Evolutionary conservation across 92 coral and sea anemone species (phyloP).

Genomic region (Phenganax stokvisi): DNA sequence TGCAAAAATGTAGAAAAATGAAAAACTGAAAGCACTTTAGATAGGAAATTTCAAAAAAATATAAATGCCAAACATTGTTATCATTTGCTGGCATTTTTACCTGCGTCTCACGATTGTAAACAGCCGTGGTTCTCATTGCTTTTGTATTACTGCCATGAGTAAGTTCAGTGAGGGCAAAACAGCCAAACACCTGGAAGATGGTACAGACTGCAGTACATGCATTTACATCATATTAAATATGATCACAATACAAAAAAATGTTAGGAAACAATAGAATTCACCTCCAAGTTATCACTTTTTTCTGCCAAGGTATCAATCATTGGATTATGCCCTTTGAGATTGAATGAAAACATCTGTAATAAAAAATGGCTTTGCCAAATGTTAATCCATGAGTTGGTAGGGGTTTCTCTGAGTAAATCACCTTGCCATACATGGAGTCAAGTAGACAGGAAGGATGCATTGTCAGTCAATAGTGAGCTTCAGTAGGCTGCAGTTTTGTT

Average conservation of each 20-base stretch:
- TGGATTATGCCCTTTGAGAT: slow-evolving; percentile 64
- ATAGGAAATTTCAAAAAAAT: too few relatives aligned
- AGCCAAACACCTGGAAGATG: slow-evolving; percentile 68
- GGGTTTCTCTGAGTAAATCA: too few relatives aligned
- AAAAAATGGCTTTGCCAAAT: neutral
- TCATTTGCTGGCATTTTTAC: slow-evolving; percentile 37
- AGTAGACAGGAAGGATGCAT: too few relatives aligned
- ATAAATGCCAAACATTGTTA: too few relatives aligned
- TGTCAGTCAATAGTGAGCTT: too few relatives aligned
- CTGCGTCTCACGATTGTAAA: slow-evolving; percentile 63
- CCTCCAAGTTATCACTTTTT: slow-evolving; percentile 68
- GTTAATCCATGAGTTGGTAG: neutral
- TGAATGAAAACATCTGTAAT: slow-evolving; percentile 72
- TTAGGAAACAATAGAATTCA: slow-evolving; percentile 12
- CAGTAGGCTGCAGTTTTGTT: too few relatives aligned
- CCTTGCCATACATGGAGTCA: too few relatives aligned
- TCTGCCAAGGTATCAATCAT: slow-evolving; percentile 63
- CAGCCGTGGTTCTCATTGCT: slow-evolving; percentile 83
- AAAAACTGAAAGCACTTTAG: too few relatives aligned
- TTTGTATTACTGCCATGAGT: slow-evolving; percentile 93
- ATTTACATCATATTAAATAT: too few relatives aligned
- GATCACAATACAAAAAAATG: neutral
- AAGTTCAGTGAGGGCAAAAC: slow-evolving; percentile 97
- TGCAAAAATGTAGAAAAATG: neutral
- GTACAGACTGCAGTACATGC: too few relatives aligned